Conservation (phyloP, 2,888 invertebrate genomes). For the Dryobotodes eremita region DNA sequence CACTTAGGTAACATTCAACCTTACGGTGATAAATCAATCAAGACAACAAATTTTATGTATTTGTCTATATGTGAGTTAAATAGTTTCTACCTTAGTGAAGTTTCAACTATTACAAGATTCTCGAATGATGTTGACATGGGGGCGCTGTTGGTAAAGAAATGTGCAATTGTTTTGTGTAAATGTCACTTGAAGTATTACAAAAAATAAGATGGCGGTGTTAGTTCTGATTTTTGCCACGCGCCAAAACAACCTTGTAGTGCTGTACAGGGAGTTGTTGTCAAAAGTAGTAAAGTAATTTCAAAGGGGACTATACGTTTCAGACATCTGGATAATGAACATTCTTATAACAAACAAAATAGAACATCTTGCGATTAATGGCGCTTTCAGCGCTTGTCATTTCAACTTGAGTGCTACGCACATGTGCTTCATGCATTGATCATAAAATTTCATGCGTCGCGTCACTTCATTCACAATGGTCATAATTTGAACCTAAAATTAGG, state of each 20-base stretch:
- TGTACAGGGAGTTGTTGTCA: neutral
- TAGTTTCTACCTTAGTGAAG: neutral
- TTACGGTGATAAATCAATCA: too few relatives aligned
- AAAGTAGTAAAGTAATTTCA: neutral
- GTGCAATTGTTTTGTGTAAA: too few relatives aligned
- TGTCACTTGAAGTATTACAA: too few relatives aligned
- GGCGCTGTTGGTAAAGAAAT: too few relatives aligned
- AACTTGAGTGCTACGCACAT: conserved; percentile 1
- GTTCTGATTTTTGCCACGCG: neutral
- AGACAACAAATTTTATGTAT: neutral
- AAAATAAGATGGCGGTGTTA: neutral
- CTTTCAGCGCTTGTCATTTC: conserved; percentile 19
- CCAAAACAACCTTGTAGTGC: too few relatives aligned
- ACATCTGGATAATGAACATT: neutral
- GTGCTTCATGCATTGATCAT: neutral
- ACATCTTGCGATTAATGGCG: neutral
- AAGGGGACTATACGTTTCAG: neutral
- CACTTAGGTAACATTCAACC: neutral
- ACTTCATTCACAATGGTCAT: conserved; percentile 9
- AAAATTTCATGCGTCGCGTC: conserved; percentile 22
- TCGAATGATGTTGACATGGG: too few relatives aligned
- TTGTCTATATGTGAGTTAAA: neutral
- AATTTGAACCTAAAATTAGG: conserved; percentile 11
- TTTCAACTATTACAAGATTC: neutral
- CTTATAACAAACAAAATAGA: conserved; percentile 7